Conservation (phyloP, 2,113 vertebrate species). For the Propithecus coquereli region DNA sequence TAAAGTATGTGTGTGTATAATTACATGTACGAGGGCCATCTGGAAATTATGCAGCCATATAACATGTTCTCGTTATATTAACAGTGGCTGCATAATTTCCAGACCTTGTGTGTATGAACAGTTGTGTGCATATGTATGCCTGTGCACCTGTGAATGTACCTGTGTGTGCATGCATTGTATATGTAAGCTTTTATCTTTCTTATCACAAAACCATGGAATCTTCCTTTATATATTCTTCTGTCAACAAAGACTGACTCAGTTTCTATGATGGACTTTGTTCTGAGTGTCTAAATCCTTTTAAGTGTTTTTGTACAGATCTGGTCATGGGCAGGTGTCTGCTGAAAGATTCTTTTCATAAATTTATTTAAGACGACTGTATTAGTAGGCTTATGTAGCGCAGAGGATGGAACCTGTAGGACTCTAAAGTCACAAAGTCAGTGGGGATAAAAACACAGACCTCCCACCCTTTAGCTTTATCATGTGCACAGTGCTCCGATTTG, state of each 20-base stretch:
- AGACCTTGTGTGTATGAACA: no score
- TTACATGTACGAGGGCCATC: no score
- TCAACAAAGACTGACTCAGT: neutral
- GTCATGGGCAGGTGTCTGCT: neutral
- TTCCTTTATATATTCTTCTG: neutral
- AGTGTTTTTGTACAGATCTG: neutral
- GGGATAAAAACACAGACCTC: neutral
- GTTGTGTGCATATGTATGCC: neutral
- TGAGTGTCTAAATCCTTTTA: neutral
- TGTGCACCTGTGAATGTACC: neutral
- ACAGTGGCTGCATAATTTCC: no score
- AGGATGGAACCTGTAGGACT: neutral
- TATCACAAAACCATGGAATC: neutral
- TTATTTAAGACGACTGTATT: neutral
- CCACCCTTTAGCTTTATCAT: neutral
- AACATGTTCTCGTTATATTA: no score
- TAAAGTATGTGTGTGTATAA: neutral
- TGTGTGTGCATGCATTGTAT: neutral
- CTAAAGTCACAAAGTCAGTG: neutral
- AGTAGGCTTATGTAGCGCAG: neutral
- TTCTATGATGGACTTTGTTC: neutral
- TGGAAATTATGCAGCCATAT: no score
- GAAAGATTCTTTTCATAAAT: neutral
- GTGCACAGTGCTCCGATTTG: rapidly evolving
- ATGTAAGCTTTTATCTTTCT: neutral